Conservation (phyloP, 2,888 invertebrate genomes). For the Epistrophella euchroma region DNA sequence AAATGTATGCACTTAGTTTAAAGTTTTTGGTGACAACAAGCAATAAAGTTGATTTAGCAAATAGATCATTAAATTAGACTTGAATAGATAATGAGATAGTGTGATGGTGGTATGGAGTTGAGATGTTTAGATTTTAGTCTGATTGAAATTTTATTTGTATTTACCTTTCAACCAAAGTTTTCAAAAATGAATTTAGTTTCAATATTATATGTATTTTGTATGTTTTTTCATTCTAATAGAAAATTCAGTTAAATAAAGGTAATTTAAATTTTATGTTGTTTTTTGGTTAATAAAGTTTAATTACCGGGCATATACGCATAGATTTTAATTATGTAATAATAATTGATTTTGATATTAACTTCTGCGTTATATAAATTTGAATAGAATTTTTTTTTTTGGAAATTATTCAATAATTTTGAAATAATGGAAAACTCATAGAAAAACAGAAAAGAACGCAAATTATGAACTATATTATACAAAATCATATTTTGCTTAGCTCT, state of each 20-base stretch:
- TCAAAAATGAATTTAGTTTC: background rate
- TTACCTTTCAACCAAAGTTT: constrained; percentile 7
- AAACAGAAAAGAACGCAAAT: background rate
- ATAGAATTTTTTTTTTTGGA: background rate
- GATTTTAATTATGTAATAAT: background rate
- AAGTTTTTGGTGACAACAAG: background rate
- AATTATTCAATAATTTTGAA: background rate
- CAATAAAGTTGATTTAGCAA: constrained; percentile 38
- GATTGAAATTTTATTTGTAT: constrained; percentile 4
- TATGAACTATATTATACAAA: background rate
- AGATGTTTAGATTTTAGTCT: constrained; percentile 28
- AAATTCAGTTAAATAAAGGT: background rate
- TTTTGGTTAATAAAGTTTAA: background rate
- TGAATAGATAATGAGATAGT: constrained; percentile 32
- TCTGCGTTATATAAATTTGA: background rate
- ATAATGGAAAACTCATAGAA: background rate
- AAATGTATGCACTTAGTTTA: background rate
- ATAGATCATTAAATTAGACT: constrained; percentile 45
- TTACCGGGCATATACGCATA: background rate
- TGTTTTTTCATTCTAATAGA: background rate
- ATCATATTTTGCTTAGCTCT: background rate
- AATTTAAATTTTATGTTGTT: background rate
- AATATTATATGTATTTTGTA: background rate
- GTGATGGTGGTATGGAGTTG: background rate
- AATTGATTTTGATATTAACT: background rate